These are phyloP conservation scores for Drosophila niveifrons DNA, from an alignment of 2,888 invertebrate genomes.

Conservation along the genomic window DNA sequence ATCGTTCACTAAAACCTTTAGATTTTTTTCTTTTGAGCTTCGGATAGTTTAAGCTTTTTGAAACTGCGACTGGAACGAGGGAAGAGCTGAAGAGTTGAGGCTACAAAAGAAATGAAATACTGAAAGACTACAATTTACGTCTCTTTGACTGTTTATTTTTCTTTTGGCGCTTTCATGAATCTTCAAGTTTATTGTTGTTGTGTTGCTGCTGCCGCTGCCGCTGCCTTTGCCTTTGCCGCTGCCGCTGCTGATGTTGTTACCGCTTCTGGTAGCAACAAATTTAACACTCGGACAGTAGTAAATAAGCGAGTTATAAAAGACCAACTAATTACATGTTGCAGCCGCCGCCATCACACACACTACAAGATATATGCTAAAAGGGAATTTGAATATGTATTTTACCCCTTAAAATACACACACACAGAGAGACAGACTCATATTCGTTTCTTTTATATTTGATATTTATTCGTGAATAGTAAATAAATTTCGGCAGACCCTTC, in stretches of 20 bases:
- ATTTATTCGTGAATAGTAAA: conserved; percentile 28
- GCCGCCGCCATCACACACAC: conserved; percentile 40
- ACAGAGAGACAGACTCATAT: conserved; percentile 3
- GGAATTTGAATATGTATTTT: conserved; percentile 56
- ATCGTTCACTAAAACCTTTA: background rate
- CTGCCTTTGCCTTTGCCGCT: conserved; percentile 34
- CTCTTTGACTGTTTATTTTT: conserved; percentile 72
- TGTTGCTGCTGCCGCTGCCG: conserved; percentile 44
- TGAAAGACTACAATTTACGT: conserved; percentile 75
- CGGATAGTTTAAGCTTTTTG: conserved; percentile 56
- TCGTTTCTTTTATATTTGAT: conserved; percentile 18
- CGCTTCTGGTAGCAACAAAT: conserved; percentile 67
- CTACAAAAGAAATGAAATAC: conserved; percentile 77
- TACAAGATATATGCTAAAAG: conserved; percentile 37
- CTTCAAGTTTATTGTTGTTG: conserved; percentile 78
- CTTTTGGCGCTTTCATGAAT: conserved; percentile 79
- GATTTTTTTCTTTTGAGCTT: conserved; percentile 21
- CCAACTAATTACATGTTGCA: conserved; percentile 82
- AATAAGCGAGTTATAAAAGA: conserved; percentile 68
- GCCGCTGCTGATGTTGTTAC: conserved; percentile 24
- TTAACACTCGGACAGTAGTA: conserved; percentile 77
- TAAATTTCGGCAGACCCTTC: conserved; percentile 43
- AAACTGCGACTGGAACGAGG: background rate
- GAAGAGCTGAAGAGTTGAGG: conserved; percentile 6
- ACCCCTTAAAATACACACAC: conserved; percentile 7